A percentile compares a stretch with the other conserved stretches of the same genome.
Evolutionary conservation across 2,797 vertebrate genomes (phyloP).

Genomic region (Lepilemur ruficaudatus): DNA sequence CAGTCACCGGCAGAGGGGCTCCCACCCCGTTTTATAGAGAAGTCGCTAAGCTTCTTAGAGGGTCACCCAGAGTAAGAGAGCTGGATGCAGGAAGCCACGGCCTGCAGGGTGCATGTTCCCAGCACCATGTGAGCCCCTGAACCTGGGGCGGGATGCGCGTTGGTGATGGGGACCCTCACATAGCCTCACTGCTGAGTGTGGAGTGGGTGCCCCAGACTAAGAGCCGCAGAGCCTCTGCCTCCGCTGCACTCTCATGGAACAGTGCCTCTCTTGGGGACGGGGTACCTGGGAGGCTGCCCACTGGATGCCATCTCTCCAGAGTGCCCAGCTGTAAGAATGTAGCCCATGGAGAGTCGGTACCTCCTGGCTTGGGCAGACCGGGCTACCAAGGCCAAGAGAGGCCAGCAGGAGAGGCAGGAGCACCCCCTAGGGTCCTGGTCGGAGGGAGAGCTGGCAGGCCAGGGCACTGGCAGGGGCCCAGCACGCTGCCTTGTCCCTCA

Average conservation of each 20-base stretch:
- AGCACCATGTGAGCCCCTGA: background rate
- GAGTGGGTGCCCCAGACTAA: rapidly evolving
- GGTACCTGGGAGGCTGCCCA: rapidly evolving
- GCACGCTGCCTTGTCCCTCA: background rate
- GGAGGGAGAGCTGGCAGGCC: background rate
- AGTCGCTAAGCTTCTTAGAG: background rate
- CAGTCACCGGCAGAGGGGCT: background rate
- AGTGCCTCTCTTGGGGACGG: background rate
- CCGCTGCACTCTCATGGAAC: rapidly evolving
- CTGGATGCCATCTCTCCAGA: background rate
- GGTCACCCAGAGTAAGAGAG: background rate
- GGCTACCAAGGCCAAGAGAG: background rate
- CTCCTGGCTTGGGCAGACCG: rapidly evolving
- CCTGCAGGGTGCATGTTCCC: rapidly evolving
- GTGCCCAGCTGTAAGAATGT: background rate
- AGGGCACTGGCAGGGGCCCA: background rate
- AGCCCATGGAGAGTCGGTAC: rapidly evolving
- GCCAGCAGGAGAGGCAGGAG: background rate
- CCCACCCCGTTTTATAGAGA: background rate
- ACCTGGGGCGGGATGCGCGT: background rate
- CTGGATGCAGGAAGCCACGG: background rate
- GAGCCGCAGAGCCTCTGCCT: background rate
- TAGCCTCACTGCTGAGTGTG: background rate
- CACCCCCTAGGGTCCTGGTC: rapidly evolving
- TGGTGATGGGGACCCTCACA: rapidly evolving